These are phyloP conservation scores for Drosophila insularis DNA, from an alignment of 1,140 invertebrate genomes.

Conservation along the genomic window DNA sequence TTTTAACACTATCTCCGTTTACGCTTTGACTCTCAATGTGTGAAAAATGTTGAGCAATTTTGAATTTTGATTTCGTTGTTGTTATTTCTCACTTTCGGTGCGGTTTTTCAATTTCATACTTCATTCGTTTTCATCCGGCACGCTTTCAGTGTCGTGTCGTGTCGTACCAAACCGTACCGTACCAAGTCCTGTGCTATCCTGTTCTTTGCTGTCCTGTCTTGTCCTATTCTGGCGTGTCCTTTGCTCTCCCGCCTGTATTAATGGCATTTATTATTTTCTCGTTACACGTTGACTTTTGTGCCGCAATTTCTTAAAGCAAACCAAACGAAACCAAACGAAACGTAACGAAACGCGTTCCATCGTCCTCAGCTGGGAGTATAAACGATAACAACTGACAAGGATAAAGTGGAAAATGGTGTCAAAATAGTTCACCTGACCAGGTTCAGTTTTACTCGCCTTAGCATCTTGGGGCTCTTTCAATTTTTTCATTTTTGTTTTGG, in stretches of 20 bases:
- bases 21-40: neutral
- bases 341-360: conserved; percentile 32
- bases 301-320: conserved; percentile 69
- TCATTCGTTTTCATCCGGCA: conserved; percentile 66
- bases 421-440: conserved; percentile 17
- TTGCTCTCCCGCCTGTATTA: conserved; percentile 56
- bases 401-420: conserved; percentile 11
- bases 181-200: conserved; percentile 12
- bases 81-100: conserved; percentile 21
- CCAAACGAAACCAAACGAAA: conserved; percentile 1
- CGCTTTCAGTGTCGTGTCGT: conserved; percentile 39
- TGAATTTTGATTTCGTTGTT: conserved; percentile 5
- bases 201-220: conserved; percentile 1
- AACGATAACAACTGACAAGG: conserved; percentile 57
- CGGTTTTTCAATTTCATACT: conserved; percentile 78
- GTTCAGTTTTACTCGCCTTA: conserved; percentile 6
- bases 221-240: conserved; percentile 21
- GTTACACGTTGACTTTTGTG: conserved; percentile 80
- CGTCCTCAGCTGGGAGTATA: conserved; percentile 53
- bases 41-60: conserved; percentile 5
- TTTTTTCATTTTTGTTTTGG: conserved; percentile 8
- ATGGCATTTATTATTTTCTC: conserved; percentile 81
- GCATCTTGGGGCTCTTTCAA: conserved; percentile 10
- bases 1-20: neutral
- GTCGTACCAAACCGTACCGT: no score